Evolutionary conservation across 2,888 invertebrate species (phyloP), one percentile per base, ranked within the genome.

Genomic region (Metellina segmentata): DNA sequence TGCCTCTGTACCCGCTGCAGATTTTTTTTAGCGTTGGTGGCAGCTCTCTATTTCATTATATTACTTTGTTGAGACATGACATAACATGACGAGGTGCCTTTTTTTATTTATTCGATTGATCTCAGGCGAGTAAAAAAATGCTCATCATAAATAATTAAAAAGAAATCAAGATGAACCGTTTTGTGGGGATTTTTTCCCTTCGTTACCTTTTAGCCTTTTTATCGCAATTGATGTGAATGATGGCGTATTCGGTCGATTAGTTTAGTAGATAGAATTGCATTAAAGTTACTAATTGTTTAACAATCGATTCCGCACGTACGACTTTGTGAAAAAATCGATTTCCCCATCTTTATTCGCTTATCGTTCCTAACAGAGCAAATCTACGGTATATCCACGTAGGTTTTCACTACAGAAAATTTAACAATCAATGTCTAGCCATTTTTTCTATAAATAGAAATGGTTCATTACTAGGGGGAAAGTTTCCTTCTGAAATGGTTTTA

Each of bases 11-110:
- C 34, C n/a, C 34, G 7, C 48, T 49, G 16, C 13, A 0, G 51
- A 13, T 48, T 89, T 83, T 70, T 77, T 70, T 81, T 83, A 77
- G 9, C 70, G 61, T 81, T 82, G n/a, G 72, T 71, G 71, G 53
- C 16, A 89, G 19, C 48, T 51, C 89, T 78, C 83, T 90, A 90
- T 90, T 90, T 90, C 83, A 85, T 90, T 90, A 79, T 49, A 71
- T 71, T 78, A 72, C 72, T 78, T 74, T 74, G 75, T 74, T 81
- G 74, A 75, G 74, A 88, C 88, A 88, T 81, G 88, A 81, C 88
- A 70, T 81, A 69, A 88, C 81, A 81, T 81, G 81, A 81, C 6
- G 69, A 34, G 6, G 77, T 13, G 5, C 61, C 16, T 74, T 88
- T 88, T 88, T 81, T 81, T 78, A 48, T 70, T 51, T 69, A n/a